phyloP scores from a whole-genome alignment of 1,140 invertebrate genomes.

The Augochlora pura region DNA sequence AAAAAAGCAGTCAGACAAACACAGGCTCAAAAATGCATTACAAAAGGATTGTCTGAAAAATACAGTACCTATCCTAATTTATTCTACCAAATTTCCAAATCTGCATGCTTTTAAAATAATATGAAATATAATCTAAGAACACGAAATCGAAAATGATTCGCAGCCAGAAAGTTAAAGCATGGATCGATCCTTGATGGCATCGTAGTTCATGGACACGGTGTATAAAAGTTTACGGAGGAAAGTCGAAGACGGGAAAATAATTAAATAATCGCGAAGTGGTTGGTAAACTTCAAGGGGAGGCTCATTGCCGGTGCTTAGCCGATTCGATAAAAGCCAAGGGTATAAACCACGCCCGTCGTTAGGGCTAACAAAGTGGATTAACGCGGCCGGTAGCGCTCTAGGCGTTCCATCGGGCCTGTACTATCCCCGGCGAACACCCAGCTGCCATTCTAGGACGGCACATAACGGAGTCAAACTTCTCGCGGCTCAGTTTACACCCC shows the following conservation, averaged over 20 bases:
- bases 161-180: too few species aligned
- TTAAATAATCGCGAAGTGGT: conserved; percentile 32
- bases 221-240: neutral
- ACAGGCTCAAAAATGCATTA: too few species aligned
- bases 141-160: too few species aligned
- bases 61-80: too few species aligned
- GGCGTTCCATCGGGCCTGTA: conserved; percentile 6
- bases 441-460: too few species aligned
- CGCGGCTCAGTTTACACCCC: neutral
- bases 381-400: conserved; percentile 38
- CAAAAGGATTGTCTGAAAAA: too few species aligned
- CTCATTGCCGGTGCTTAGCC: conserved; percentile 40
- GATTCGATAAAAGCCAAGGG: conserved; percentile 54
- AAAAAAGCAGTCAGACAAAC: too few species aligned
- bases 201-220: too few species aligned
- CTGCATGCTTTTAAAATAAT: too few species aligned
- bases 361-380: conserved; percentile 62
- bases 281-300: conserved; percentile 30
- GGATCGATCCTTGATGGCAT: too few species aligned
- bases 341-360: conserved; percentile 54
- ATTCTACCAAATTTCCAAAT: too few species aligned
- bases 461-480: conserved; percentile 7
- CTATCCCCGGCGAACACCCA: neutral
- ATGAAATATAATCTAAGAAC: too few species aligned
- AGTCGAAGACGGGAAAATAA: neutral